Evolutionary conservation across 1,140 invertebrate species (phyloP).

Genomic region (Caenorhabditis latens): DNA sequence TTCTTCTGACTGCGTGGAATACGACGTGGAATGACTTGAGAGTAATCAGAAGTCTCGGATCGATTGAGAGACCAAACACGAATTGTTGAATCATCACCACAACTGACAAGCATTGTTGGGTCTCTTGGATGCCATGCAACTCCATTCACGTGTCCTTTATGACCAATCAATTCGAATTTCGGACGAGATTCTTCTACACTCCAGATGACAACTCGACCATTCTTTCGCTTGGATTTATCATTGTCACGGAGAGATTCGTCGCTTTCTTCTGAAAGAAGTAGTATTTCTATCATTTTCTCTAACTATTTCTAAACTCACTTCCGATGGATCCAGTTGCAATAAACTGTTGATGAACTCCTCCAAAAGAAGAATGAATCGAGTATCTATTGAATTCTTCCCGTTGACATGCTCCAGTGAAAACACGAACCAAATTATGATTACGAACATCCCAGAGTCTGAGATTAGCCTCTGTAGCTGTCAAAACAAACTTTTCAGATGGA

Average conservation of each 20-base stretch:
- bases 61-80: background rate
- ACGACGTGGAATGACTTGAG: slow-evolving; percentile 1
- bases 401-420: slow-evolving; percentile 36
- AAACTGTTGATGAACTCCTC: slow-evolving; percentile 8
- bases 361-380: slow-evolving; percentile 6
- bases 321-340: slow-evolving; percentile 42
- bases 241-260: slow-evolving; percentile 17
- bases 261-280: slow-evolving; percentile 7
- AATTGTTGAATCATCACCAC: background rate
- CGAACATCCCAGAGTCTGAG: slow-evolving; percentile 20
- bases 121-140: slow-evolving; percentile 4
- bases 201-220: slow-evolving; percentile 1
- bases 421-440: background rate
- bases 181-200: slow-evolving; percentile 18
- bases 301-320: background rate
- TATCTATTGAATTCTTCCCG: slow-evolving; percentile 4
- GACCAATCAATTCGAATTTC: background rate
- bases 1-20: background rate
- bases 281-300: too few species aligned
- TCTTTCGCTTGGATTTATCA: background rate
- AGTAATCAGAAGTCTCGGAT: slow-evolving; percentile 24
- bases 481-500: background rate
- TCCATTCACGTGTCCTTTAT: slow-evolving; percentile 33
- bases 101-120: slow-evolving; percentile 15
- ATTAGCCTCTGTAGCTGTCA: slow-evolving; percentile 3